Conservation (phyloP, 2,888 invertebrate genomes). For the Hydroisotoma schaefferi region DNA sequence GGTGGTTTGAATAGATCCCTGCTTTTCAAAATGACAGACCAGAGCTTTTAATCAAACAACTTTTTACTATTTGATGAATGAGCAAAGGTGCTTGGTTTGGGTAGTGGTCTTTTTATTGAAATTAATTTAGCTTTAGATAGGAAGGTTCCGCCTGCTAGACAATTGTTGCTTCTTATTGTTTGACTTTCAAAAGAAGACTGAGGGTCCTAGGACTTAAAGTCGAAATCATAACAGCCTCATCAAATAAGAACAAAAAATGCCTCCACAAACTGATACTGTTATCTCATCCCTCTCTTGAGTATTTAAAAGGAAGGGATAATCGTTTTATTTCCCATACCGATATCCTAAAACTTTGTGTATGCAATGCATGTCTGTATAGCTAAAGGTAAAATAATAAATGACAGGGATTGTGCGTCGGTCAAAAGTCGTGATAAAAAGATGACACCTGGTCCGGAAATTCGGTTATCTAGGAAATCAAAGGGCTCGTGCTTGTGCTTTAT, state of each 20-base stretch:
- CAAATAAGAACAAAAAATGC: constrained; percentile 7
- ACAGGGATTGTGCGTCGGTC: constrained; percentile 44
- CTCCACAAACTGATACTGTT: constrained; percentile 2
- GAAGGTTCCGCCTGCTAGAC: too few species aligned
- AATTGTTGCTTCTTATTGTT: constrained; percentile 9
- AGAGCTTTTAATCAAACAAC: too few species aligned
- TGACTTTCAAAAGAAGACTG: constrained; percentile 1
- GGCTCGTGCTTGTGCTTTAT: constrained; percentile 44
- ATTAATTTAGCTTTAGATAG: too few species aligned
- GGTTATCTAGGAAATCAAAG: constrained; percentile 46
- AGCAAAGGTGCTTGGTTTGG: too few species aligned
- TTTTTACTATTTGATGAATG: too few species aligned
- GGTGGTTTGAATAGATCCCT: too few species aligned
- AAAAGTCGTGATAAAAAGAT: constrained; percentile 49
- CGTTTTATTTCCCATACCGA: too few species aligned
- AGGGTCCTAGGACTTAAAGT: background rate
- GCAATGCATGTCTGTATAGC: too few species aligned
- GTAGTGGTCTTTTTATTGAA: too few species aligned
- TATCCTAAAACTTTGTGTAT: too few species aligned
- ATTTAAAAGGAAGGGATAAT: background rate
- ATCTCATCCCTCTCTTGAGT: background rate
- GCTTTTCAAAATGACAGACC: too few species aligned
- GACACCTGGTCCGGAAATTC: constrained; percentile 49
- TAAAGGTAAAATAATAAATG: constrained; percentile 12
- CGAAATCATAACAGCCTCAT: constrained; percentile 8